Percentiles rank a stretch among this genome's conserved stretches.
These are phyloP conservation scores for Babyrousa celebensis DNA, from an alignment of 2,797 vertebrate species.

Conservation along the genomic window DNA sequence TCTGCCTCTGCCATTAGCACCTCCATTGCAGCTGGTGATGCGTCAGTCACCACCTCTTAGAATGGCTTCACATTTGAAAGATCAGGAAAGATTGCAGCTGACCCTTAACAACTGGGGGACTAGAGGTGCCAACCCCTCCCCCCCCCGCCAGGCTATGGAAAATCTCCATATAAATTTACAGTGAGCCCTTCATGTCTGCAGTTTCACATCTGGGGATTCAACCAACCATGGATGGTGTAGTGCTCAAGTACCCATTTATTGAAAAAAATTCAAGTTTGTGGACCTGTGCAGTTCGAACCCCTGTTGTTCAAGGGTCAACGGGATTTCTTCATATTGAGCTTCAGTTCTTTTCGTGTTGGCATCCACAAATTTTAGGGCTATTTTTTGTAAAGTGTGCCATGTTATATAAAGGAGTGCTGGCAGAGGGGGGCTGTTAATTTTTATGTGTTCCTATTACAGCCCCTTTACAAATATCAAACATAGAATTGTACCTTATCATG, in stretches of 20 bases:
- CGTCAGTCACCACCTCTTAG: neutral
- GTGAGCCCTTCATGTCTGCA: neutral
- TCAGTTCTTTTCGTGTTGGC: neutral
- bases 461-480: conserved; percentile 46
- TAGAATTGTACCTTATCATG: neutral
- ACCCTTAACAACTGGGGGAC: neutral
- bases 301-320: neutral
- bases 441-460: neutral
- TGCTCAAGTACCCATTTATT: neutral
- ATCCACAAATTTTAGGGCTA: neutral
- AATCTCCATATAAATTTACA: neutral
- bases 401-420: conserved; percentile 39
- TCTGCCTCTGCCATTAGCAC: conserved; percentile 11
- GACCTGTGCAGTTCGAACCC: neutral
- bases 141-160: neutral
- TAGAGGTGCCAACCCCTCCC: neutral
- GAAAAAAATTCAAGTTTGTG: neutral
- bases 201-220: neutral
- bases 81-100: neutral
- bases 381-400: neutral
- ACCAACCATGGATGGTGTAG: neutral
- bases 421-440: neutral
- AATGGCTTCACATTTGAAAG: neutral
- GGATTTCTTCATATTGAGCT: neutral
- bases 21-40: neutral